Evolutionary conservation across 2,797 vertebrate species (phyloP).

Genomic region (Hylomyscus alleni): DNA sequence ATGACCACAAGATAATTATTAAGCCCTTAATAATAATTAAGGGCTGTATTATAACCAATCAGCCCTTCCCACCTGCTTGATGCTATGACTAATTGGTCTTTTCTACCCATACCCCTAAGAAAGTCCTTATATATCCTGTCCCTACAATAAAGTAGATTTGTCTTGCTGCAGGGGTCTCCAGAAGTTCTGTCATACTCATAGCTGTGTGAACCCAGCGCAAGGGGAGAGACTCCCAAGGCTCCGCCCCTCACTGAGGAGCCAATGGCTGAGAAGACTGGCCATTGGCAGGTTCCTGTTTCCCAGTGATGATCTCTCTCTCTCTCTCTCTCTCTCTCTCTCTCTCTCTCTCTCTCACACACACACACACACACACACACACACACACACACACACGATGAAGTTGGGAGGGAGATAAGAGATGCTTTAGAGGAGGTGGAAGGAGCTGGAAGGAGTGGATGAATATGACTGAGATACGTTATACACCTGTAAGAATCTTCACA

Average conservation of each 20-base stretch:
- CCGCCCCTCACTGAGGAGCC: background rate
- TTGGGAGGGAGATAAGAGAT: no score
- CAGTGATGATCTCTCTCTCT: background rate
- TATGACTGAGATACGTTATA: background rate
- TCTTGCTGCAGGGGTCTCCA: background rate
- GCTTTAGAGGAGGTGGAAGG: background rate
- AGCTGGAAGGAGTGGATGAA: background rate
- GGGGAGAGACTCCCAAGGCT: background rate
- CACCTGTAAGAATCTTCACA: background rate
- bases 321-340: no score
- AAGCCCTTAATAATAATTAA: no score
- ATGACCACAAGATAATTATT: background rate
- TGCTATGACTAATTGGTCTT: background rate
- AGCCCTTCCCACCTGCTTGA: background rate
- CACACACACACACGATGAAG: background rate
- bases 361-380: background rate
- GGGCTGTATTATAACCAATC: background rate
- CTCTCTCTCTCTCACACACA: no score
- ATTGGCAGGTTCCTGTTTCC: background rate
- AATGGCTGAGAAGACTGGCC: no score
- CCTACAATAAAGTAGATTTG: background rate
- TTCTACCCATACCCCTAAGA: background rate
- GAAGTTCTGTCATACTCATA: background rate
- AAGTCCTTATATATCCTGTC: background rate
- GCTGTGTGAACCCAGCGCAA: accelerated